A percentile compares a stretch with the other conserved stretches of the same genome.
Conservation (phyloP, 2,797 vertebrate genomes). For the Gallinago stenura region DNA sequence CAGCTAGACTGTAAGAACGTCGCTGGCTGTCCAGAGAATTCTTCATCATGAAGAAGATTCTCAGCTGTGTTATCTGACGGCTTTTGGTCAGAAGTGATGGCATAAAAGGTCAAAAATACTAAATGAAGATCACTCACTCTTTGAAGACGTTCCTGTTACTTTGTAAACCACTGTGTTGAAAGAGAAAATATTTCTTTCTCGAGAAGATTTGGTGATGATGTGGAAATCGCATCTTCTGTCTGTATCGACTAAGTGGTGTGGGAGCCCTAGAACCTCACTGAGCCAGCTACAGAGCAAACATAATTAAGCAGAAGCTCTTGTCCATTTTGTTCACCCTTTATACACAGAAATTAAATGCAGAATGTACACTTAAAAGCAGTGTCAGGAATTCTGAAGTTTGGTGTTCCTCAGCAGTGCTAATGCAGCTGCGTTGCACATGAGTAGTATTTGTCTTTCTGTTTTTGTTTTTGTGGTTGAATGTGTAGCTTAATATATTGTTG, state of each 20-base stretch:
- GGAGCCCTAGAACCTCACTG: background rate
- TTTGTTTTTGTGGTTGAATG: slow-evolving; percentile 65
- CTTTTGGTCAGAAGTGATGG: background rate
- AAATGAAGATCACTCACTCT: background rate
- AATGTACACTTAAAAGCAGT: slow-evolving; percentile 5
- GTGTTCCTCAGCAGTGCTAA: slow-evolving; percentile 24
- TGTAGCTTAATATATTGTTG: slow-evolving; percentile 61
- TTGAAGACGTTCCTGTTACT: background rate
- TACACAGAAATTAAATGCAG: background rate
- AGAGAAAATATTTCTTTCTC: background rate
- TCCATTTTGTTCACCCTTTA: background rate
- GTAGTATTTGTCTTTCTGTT: slow-evolving; percentile 41
- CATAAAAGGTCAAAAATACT: background rate
- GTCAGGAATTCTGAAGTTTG: background rate
- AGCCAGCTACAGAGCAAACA: background rate
- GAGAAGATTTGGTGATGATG: background rate
- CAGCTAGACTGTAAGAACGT: background rate
- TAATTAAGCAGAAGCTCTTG: background rate
- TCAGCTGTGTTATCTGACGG: background rate
- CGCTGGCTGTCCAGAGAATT: background rate
- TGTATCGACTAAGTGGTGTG: fast-evolving
- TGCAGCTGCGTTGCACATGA: slow-evolving; percentile 56
- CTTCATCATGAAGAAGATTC: background rate
- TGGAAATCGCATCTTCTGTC: background rate
- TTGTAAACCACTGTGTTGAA: background rate